A percentile compares a stretch with the other conserved stretches of the same genome.
phyloP scores from a whole-genome alignment of 2,888 invertebrate genomes.

The Eucriotettix oculatus region DNA sequence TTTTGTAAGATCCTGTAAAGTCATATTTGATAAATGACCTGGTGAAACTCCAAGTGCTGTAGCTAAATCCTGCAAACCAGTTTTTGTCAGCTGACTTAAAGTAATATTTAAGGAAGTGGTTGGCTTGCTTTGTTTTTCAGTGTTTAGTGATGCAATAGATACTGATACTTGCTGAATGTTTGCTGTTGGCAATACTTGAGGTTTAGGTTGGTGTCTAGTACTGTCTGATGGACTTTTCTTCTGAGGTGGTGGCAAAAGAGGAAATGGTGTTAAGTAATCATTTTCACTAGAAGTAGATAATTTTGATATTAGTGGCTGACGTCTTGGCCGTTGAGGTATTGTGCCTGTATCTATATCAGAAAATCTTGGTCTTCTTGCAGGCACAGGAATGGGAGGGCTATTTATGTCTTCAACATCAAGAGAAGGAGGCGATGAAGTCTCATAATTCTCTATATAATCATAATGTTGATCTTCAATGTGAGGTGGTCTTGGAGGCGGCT shows the following conservation, averaged over 20 bases:
- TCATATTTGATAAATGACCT: slow-evolving; percentile 65
- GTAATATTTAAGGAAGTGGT: slow-evolving; percentile 50
- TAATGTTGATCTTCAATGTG: slow-evolving; percentile 36
- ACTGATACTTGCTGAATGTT: slow-evolving; percentile 2
- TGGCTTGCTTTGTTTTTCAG: slow-evolving; percentile 3
- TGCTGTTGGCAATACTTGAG: slow-evolving; percentile 14
- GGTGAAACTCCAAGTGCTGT: slow-evolving; percentile 58
- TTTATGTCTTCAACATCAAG: slow-evolving; percentile 17
- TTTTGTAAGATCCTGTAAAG: slow-evolving; percentile 68
- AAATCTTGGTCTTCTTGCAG: slow-evolving; percentile 34
- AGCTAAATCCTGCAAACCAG: slow-evolving; percentile 67
- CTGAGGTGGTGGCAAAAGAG: slow-evolving; percentile 32
- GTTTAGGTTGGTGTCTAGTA: slow-evolving; percentile 16
- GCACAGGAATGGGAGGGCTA: slow-evolving; percentile 43
- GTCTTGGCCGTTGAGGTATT: slow-evolving; percentile 26
- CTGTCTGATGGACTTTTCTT: slow-evolving; percentile 17
- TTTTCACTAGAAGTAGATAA: slow-evolving; percentile 40
- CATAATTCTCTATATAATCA: slow-evolving; percentile 34
- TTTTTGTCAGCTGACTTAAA: slow-evolving; percentile 62
- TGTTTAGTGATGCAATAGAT: slow-evolving; percentile 1
- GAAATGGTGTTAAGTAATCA: slow-evolving; percentile 45
- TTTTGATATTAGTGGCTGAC: slow-evolving; percentile 25
- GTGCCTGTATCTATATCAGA: slow-evolving; percentile 26
- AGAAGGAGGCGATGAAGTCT: slow-evolving; percentile 18
- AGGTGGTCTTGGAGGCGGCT: slow-evolving; percentile 48